Percentiles rank a stretch among this genome's conserved stretches.
Conservation (phyloP, 2,888 invertebrate species). For the Panzeria rudis region DNA sequence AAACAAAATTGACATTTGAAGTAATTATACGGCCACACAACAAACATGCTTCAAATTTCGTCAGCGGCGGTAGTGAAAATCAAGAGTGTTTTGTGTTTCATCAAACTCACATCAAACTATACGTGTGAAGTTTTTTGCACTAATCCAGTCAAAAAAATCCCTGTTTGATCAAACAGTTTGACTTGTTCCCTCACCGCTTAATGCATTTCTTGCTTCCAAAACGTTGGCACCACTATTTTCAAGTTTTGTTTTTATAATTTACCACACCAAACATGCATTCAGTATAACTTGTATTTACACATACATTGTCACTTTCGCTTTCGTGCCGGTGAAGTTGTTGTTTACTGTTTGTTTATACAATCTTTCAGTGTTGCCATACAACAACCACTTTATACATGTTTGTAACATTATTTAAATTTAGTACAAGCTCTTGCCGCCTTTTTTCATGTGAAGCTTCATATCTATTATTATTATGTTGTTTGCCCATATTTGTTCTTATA, state of each 20-base stretch:
- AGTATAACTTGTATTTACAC: conserved; percentile 13
- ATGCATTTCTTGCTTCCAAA: no score
- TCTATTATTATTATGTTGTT: conserved; percentile 14
- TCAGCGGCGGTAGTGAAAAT: no score
- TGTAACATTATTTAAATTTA: conserved; percentile 2
- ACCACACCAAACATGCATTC: not conserved
- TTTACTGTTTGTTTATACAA: conserved; percentile 31
- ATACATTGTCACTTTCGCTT: conserved; percentile 68
- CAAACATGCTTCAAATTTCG: no score
- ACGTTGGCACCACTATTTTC: not conserved
- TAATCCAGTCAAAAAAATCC: no score
- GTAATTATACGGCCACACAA: no score
- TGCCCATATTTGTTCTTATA: not conserved
- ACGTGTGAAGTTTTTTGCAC: no score
- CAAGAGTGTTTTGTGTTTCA: no score
- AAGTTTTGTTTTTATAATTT: conserved; percentile 12
- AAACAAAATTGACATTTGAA: no score
- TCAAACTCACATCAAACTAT: no score
- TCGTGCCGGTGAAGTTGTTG: conserved; percentile 27
- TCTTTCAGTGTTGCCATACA: conserved; percentile 26
- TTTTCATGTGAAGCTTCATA: conserved; percentile 30
- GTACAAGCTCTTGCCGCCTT: conserved; percentile 49
- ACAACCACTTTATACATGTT: not conserved
- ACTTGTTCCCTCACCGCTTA: no score
- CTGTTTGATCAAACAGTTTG: no score